These are phyloP conservation scores for Campylomormyrus numenius DNA, from an alignment of 2,113 vertebrate genomes.

Conservation along the genomic window DNA sequence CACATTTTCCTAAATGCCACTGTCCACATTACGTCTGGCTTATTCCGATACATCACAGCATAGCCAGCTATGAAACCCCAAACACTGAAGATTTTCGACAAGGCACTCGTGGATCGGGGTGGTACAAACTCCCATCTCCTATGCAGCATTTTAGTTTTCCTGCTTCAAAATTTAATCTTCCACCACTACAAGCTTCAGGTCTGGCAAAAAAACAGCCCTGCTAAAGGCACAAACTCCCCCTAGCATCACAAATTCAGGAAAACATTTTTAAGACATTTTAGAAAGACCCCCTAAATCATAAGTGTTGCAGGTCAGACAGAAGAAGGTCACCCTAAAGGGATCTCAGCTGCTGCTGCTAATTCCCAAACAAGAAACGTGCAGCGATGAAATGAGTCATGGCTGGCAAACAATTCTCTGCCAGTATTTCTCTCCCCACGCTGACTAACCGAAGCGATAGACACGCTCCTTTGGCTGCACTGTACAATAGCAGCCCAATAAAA, in stretches of 20 bases:
- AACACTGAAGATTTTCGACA: background rate
- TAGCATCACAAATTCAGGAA: background rate
- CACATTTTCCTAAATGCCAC: background rate
- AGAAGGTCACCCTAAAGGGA: background rate
- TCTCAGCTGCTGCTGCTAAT: background rate
- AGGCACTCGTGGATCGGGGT: background rate
- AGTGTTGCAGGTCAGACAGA: background rate
- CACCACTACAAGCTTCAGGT: background rate
- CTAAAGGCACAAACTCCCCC: background rate
- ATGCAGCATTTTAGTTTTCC: background rate
- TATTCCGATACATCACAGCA: background rate
- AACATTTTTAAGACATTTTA: background rate
- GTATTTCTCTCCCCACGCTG: background rate
- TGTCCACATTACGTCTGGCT: background rate
- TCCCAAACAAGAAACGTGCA: background rate
- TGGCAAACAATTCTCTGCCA: background rate
- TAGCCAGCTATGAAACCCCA: background rate
- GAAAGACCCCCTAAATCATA: background rate
- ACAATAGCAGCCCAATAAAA: background rate
- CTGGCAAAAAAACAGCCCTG: background rate
- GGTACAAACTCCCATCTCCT: background rate
- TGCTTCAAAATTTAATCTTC: background rate
- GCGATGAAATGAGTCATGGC: background rate
- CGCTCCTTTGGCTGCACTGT: background rate
- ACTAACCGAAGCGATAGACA: background rate